Evolutionary conservation across 2,888 invertebrate genomes (phyloP), one percentile per base, ranked within the genome.

Genomic region (Sphaerophoria taeniata): DNA sequence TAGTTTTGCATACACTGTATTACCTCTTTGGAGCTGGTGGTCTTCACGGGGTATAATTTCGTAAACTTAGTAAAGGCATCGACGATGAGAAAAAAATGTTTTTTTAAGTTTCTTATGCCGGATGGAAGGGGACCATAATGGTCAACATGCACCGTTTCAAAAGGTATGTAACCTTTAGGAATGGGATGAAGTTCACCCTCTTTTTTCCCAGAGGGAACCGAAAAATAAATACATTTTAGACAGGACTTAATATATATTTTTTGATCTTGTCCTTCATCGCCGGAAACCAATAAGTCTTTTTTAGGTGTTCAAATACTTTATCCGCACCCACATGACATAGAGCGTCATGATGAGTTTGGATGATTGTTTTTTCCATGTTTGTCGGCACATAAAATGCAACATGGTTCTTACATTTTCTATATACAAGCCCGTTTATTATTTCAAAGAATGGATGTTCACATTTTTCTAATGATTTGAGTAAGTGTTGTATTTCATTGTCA

Each of bases 91-190:
- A 77, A 77, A 43, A 77, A 58, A 43, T 77, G 36, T 53, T 87
- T 86, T 65, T 91, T 24, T 88, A 88, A 24, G 33, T 45, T 55
- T 45, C 34, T 33, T 12, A 89, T 6, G 76, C 88, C 53, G 3
- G 53, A 6, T 9, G 89, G 77, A 88, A 11, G 89, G 88, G 91
- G 91, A 1, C 92, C 91, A 4, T 92, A 67, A 83, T 92, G 92
- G 80, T 92, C 92, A 0, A 92, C 70, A 76, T 92, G 24, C 24
- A 24, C 24, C 24, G 65, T 74, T 5, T 74, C 47, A 33, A 74
- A 74, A 33, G 36, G 60, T 16, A 14, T 45, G 12, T 61, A 11
- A 16, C 61, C 61, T 11, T 61, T 61, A 6, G 45, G 61, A 61
- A 61, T 61, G 0, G 12, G 16, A 33, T 76, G 61, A 14, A 47